phyloP scores from a whole-genome alignment of 92 coral and sea anemone species.

The Zoanthus gigantus region DNA sequence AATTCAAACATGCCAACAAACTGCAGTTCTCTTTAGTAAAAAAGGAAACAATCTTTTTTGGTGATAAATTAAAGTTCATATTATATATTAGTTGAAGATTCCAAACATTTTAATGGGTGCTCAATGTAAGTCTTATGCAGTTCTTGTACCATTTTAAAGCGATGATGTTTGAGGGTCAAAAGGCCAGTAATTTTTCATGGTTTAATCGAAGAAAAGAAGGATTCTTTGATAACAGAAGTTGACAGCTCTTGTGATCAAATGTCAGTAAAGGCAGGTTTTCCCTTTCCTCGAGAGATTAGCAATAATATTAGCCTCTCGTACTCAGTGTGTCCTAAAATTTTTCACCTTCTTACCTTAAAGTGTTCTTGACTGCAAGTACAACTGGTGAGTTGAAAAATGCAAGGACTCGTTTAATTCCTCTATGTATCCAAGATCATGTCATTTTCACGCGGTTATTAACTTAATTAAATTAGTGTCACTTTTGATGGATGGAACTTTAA shows the following conservation, averaged over 20 bases:
- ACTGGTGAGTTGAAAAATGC: not conserved
- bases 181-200: constrained; percentile 39
- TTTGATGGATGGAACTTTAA: constrained; percentile 50
- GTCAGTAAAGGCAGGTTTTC: constrained; percentile 5
- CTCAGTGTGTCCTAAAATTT: not conserved
- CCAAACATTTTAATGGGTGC: not conserved
- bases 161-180: constrained; percentile 42
- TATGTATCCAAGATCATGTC: not conserved
- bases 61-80: not conserved
- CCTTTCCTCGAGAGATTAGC: not conserved
- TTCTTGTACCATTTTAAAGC: constrained; percentile 49
- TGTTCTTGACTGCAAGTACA: not conserved
- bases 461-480: constrained; percentile 75
- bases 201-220: constrained; percentile 47
- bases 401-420: not conserved
- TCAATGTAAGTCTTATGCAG: not conserved
- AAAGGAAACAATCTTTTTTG: not conserved
- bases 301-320: not conserved
- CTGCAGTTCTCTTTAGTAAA: no score
- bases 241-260: constrained; percentile 36
- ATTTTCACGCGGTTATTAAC: constrained; percentile 60
- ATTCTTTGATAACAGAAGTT: constrained; percentile 26
- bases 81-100: no score
- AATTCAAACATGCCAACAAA: not conserved
- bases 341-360: not conserved